Base-by-base conservation (phyloP, 1,140 invertebrate genomes). In the Mamestra configurata region DNA sequence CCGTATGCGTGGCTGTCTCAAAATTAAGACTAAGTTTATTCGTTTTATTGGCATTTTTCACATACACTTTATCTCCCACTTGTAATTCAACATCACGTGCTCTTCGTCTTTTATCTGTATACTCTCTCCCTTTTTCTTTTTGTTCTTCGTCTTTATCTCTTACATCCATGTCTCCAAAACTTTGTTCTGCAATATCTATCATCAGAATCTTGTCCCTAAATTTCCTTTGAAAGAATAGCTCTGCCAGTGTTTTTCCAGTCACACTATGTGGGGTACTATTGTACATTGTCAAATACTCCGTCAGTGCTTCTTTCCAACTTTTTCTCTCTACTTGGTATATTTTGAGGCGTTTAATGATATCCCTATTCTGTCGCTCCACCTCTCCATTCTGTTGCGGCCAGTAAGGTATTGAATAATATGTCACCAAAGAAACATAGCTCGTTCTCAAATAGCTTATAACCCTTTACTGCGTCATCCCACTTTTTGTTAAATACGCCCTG, bases 371-470 rank as follows among this genome's bases (percentile, higher is more conserved):
- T 20, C 86, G 18, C 43, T 88, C 86, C 0, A 88, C 86, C 43
- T 86, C 84, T 0, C 86, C 86, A 13, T 88, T 84, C 31, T 78
- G 76, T 55, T 88, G 84, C 1, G 86, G 84, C 84, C 84, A 88
- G 59, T 86, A 86, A 0, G 84, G 86, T 1, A 86, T 57, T 4
- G 82, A 80, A 35, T 1, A 87, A 22, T 43, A 87, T 79, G 22
- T 78, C 51, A 0, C 37, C 82, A 15, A 72, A 73, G 51, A 88
- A 86, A 73, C 84, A 84, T 4, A 84, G 31, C 66, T 86, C 86
- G 4, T 70, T 61, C 27, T 78, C 15, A 75, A 86, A 84, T 5
- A 84, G 51, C 79, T 83, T 82, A 51, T 82, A 88, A 0, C 0
- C 2, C 18, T 82, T 84, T 15, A 84, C 78, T 7, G 10, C 15